Evolutionary conservation across 2,113 vertebrate genomes (phyloP), one percentile per base, ranked within the genome.

Genomic region (Odocoileus virginianus): DNA sequence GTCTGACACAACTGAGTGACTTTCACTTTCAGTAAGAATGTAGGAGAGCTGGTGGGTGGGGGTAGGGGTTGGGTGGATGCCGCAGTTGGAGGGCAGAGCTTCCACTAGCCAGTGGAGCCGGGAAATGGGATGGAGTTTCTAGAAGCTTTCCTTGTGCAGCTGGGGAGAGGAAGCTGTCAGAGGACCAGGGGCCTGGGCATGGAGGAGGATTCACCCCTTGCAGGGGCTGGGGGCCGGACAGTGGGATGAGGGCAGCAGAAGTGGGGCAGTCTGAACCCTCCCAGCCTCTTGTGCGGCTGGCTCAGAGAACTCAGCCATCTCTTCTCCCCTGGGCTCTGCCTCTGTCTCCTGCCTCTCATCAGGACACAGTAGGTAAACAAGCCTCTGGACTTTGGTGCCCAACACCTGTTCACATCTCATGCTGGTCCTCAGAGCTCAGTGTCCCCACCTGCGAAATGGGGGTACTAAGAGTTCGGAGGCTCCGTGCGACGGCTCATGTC

Each of bases 401-500:
- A 16, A 67, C 50, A 23, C 85, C 52, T 60, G 43, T 14, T 60
- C 64, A 3, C 9, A 43, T 74, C 95, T 87, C 6, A 30, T 4
- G 14, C 1, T 30, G 61, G 30, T 54, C 43, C 74, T 74, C 55
- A 0, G 60, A 78, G 79, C 85, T 86, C 6, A 3, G 23, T 28
- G 61, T 67, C 50, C 27, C 30, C 13, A 0, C 33, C 93, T 87
- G 84, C 89, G 45, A 25, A 54, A 40, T 6, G 30, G 8, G 33
- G 45, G 19, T 15, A 67, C 12, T 5, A 50, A 23, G 40, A 4
- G 55, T 14, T 19, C 4, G 4, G 36, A 79, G 55, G 33, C 2
- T 21, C 25, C 2, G 6, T 0, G 27, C 0, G 14, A 23, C 0
- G 17, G 87, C 17, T 45, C 6, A 0, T 1, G 19, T 7, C 16